phyloP scores from a whole-genome alignment of 2,797 vertebrate genomes.

The Stomatorhinus walkeri region DNA sequence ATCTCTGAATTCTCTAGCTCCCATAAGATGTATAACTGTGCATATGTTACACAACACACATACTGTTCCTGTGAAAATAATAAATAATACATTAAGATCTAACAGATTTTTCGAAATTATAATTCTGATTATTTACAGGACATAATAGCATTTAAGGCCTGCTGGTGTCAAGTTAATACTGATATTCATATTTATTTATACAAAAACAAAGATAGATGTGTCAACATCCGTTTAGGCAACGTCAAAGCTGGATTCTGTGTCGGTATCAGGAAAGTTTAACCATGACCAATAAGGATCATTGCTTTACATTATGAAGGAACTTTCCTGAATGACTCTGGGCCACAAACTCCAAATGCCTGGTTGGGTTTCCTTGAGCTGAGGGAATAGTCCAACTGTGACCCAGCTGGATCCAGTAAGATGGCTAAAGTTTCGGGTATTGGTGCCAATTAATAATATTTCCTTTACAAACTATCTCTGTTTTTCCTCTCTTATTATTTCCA shows the following conservation, averaged over 20 bases:
- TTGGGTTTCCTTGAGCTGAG: background rate
- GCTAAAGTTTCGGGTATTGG: background rate
- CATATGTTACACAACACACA: background rate
- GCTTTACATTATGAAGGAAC: background rate
- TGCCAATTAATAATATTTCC: background rate
- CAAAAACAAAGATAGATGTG: background rate
- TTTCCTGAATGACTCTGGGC: background rate
- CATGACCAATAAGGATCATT: background rate
- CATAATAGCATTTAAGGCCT: background rate
- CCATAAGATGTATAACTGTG: background rate
- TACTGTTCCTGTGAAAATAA: background rate
- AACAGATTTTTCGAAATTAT: background rate
- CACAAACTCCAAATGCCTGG: background rate
- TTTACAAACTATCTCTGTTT: background rate
- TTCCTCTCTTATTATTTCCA: background rate
- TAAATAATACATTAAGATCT: background rate
- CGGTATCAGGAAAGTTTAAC: background rate
- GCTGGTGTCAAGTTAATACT: constrained; percentile 3
- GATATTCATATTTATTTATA: constrained; percentile 16
- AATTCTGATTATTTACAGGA: background rate
- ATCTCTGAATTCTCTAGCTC: background rate
- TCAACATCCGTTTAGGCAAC: background rate
- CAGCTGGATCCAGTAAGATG: background rate
- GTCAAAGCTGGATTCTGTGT: background rate
- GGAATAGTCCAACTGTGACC: background rate